These are phyloP conservation scores for Lasioglossum baleicum DNA, from an alignment of 1,140 invertebrate genomes.

Conservation along the genomic window DNA sequence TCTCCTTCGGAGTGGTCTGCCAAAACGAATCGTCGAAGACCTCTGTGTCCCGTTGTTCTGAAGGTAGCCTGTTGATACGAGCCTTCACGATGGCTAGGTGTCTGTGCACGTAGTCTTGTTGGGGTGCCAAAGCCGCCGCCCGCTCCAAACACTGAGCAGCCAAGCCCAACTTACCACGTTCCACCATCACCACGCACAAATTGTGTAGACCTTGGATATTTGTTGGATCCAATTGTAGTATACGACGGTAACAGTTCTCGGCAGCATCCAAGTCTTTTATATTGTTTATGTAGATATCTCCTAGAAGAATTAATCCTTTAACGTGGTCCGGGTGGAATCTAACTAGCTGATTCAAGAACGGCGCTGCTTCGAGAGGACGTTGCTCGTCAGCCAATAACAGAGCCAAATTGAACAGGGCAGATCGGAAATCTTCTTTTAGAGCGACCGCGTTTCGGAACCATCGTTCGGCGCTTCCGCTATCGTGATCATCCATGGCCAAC, in stretches of 20 bases:
- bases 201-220: conserved; percentile 98
- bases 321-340: conserved; percentile 95
- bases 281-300: conserved; percentile 98
- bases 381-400: conserved; percentile 93
- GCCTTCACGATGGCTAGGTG: conserved; percentile 92
- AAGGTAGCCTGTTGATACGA: conserved; percentile 79
- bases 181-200: conserved; percentile 96
- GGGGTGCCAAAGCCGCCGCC: conserved; percentile 89
- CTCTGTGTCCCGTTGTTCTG: conserved; percentile 72
- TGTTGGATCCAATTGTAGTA: conserved; percentile 91
- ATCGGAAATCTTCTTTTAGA: conserved; percentile 91
- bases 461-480: conserved; percentile 91
- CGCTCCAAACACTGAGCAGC: conserved; percentile 92
- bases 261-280: conserved; percentile 96
- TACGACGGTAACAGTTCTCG: conserved; percentile 94
- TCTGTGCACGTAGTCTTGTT: conserved; percentile 93
- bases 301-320: conserved; percentile 95
- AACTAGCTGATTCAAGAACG: conserved; percentile 94
- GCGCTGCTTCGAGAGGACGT: conserved; percentile 93
- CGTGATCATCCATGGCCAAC: conserved; percentile 96
- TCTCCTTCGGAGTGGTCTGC: conserved; percentile 42
- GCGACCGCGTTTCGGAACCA: conserved; percentile 93
- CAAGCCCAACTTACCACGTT: conserved; percentile 89
- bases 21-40: conserved; percentile 75
- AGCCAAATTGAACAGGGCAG: conserved; percentile 96